These are phyloP conservation scores for Lampropteryx suffumata DNA, from an alignment of 2,888 invertebrate species.

Conservation along the genomic window DNA sequence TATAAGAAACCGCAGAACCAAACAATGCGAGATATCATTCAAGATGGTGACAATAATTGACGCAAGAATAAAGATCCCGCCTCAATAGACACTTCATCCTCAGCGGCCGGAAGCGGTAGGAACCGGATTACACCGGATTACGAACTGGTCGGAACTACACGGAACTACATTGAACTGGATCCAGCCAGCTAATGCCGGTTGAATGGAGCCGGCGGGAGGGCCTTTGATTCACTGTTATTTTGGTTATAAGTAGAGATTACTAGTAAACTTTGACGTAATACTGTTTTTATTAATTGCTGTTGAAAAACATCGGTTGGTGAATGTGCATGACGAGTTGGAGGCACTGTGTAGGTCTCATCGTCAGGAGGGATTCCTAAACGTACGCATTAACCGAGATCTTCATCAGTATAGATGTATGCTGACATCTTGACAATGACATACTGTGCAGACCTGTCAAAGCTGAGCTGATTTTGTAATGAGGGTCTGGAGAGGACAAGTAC, in stretches of 20 bases:
- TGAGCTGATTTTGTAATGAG: too few species aligned
- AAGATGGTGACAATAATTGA: slow-evolving; percentile 14
- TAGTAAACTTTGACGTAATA: background rate
- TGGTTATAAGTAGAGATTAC: background rate
- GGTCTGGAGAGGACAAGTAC: too few species aligned
- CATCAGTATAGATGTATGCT: too few species aligned
- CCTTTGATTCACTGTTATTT: background rate
- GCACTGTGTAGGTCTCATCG: too few species aligned
- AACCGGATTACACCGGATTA: slow-evolving; percentile 16
- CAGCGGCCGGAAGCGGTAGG: slow-evolving; percentile 14
- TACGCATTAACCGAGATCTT: too few species aligned
- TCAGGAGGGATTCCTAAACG: too few species aligned
- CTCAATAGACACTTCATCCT: slow-evolving; percentile 10
- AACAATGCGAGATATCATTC: background rate
- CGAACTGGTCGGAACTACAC: slow-evolving; percentile 7
- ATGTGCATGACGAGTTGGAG: too few species aligned
- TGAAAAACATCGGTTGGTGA: too few species aligned
- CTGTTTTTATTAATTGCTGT: too few species aligned
- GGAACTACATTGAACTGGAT: slow-evolving; percentile 43
- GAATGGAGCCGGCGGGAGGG: background rate
- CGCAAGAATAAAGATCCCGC: slow-evolving; percentile 13
- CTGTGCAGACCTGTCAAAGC: too few species aligned
- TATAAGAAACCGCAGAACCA: too few species aligned
- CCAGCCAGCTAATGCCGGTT: slow-evolving; percentile 34
- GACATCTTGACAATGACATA: too few species aligned